phyloP scores from a whole-genome alignment of 2,888 invertebrate species.

The Cancer borealis region DNA sequence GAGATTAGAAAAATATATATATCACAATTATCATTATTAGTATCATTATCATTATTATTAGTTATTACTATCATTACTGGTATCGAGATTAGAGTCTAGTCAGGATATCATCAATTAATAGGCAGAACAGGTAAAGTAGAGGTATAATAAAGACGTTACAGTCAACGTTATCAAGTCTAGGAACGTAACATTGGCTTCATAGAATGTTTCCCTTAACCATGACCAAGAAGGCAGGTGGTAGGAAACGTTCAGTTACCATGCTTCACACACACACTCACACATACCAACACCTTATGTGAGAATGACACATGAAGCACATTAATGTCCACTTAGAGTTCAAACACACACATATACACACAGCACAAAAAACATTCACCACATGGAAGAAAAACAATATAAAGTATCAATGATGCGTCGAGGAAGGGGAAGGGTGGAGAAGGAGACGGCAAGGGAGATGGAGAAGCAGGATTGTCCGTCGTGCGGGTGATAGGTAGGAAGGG shows the following conservation, averaged over 20 bases:
- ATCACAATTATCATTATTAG: not conserved
- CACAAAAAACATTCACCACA: slow-evolving; percentile 17
- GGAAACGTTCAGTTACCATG: not conserved
- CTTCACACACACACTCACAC: not conserved
- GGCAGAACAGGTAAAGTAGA: not conserved
- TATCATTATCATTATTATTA: not conserved
- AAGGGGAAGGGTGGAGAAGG: not conserved
- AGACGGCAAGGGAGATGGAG: not conserved
- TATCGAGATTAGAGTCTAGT: not conserved
- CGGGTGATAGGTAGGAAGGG: not conserved
- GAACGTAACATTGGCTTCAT: not conserved
- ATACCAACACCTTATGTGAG: not conserved
- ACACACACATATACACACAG: not conserved
- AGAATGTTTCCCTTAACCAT: not conserved
- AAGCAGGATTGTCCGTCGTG: not conserved
- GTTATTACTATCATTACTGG: not conserved
- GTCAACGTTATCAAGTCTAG: not conserved
- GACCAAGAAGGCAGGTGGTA: not conserved
- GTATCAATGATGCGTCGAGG: not conserved
- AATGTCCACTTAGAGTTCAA: not conserved
- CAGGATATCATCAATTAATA: not conserved
- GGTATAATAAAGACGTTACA: not conserved
- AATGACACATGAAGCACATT: not conserved
- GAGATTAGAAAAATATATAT: not conserved
- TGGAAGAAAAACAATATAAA: not conserved